phyloP scores from a whole-genome alignment of 2,888 invertebrate species.

The Subacronicta megacephala region DNA sequence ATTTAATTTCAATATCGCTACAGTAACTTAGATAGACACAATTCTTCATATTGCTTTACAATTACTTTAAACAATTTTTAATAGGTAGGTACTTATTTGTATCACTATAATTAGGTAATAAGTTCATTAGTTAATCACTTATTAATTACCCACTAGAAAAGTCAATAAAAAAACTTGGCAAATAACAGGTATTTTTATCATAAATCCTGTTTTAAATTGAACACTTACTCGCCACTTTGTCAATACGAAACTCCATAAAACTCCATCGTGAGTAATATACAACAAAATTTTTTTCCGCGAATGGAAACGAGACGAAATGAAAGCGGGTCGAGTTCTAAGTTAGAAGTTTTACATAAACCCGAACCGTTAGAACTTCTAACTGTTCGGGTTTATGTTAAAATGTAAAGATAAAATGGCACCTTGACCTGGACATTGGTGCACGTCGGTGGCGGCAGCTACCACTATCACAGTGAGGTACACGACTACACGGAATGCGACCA shows the following conservation, averaged over 20 bases:
- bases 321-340: conserved; percentile 74
- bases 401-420: conserved; percentile 63
- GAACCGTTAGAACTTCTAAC: too few species aligned
- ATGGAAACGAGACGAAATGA: conserved; percentile 58
- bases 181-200: too few species aligned
- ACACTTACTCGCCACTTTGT: conserved; percentile 17
- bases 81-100: too few species aligned
- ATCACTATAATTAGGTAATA: too few species aligned
- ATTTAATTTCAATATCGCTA: too few species aligned
- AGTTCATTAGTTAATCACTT: too few species aligned
- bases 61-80: too few species aligned
- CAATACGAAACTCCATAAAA: conserved; percentile 10
- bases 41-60: too few species aligned
- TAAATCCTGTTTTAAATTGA: conserved; percentile 2
- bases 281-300: conserved; percentile 34
- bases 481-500: conserved; percentile 72
- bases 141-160: too few species aligned
- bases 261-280: conserved; percentile 8
- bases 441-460: conserved; percentile 70
- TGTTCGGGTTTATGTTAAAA: conserved; percentile 67
- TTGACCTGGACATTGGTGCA: conserved; percentile 77
- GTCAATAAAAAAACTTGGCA: too few species aligned
- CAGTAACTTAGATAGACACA: too few species aligned
- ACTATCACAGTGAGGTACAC: conserved; percentile 71
- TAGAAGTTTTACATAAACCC: too few species aligned